Conservation (phyloP, 2,113 vertebrate species). For the Rhodinocichla rosea region DNA sequence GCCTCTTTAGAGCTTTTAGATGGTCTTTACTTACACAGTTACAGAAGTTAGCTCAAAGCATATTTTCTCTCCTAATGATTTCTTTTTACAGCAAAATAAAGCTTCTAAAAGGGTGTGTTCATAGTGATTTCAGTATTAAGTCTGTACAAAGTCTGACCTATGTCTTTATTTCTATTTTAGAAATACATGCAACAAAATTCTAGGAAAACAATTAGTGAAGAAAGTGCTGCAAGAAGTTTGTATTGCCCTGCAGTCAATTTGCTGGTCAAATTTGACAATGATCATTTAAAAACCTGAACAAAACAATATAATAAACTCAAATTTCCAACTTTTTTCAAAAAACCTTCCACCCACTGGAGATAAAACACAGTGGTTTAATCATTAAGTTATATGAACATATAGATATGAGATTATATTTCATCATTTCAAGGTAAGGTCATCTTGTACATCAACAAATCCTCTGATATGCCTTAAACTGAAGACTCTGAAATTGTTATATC, state of each 20-base stretch:
- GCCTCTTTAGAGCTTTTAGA: background rate
- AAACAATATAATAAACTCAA: background rate
- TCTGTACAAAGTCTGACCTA: background rate
- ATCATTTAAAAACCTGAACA: background rate
- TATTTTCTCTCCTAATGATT: background rate
- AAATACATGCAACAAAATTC: background rate
- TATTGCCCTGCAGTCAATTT: background rate
- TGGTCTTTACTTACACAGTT: background rate
- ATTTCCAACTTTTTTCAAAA: background rate
- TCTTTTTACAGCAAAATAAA: background rate
- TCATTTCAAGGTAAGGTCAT: background rate
- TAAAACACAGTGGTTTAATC: background rate
- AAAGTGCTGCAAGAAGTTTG: background rate
- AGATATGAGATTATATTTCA: background rate
- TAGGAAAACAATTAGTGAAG: background rate
- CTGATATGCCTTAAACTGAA: background rate
- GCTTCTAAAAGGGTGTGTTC: background rate
- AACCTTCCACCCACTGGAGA: background rate
- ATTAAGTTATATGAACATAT: background rate
- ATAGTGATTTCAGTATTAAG: background rate
- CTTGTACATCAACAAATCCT: background rate
- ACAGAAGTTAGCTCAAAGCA: background rate
- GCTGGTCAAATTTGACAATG: background rate
- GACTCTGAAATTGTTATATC: background rate
- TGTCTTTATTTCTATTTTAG: background rate